Base-by-base conservation (phyloP, 2,888 invertebrate genomes). In the Euproctis similis region DNA sequence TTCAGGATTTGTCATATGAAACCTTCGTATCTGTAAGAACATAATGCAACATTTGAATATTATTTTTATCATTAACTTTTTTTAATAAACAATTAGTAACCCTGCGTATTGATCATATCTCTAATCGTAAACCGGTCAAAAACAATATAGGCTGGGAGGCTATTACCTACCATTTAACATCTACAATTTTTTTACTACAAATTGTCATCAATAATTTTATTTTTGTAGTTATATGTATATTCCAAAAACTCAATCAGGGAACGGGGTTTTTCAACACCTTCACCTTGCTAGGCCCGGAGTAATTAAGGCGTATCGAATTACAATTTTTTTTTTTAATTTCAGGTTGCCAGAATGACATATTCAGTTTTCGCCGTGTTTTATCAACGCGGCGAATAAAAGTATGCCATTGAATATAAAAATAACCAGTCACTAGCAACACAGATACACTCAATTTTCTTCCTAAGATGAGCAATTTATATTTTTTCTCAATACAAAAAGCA, bases 301-400 rank as follows among this genome's bases (percentile, higher is more conserved):
- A n/a, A n/a, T n/a, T n/a, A n/a, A n/a, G n/a, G n/a, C n/a, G n/a
- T n/a, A n/a, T n/a, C n/a, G n/a, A n/a, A n/a, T n/a, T n/a, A n/a
- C n/a, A n/a, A n/a, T n/a, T n/a, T n/a, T n/a, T n/a, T n/a, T n/a
- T n/a, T n/a, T n/a, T n/a, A 30, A 31, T 48, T 63, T 53, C 59
- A 81, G 81, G 80, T 78, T 14, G 73, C 75, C 22, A 66, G 74
- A 47, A 73, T 67, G 68, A 81, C 78, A 14, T 80, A 81, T 47
- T 81, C 80, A 2, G 53, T 81, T 10, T 76, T 78, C 38, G 81
- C 78, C n/a, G 81, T 80, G 26, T 77, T 81, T 50, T 81, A 81
- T 35, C 67, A 77, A 38, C 59, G 70, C 40, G 63, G 70, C 11
- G 58, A 46, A 31, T 60, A 42, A 53, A 39, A 13, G 12, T 35